Conservation (phyloP, 1,140 invertebrate species). For the Vollenhovia emeryi region DNA sequence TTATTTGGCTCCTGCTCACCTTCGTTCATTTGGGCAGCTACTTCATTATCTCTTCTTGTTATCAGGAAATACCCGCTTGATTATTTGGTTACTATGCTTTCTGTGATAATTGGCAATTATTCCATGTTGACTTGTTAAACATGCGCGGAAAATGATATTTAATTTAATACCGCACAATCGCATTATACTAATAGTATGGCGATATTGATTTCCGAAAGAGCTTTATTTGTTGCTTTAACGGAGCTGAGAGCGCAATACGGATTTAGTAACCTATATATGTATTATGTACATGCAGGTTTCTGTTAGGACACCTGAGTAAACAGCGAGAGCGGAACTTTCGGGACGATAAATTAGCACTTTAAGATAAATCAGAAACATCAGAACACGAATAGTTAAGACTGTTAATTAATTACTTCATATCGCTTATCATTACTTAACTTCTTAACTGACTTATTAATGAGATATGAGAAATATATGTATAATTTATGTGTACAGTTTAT, state of each 20-base stretch:
- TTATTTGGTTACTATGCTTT: constrained; percentile 21
- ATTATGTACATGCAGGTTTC: constrained; percentile 34
- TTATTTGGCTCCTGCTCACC: neutral
- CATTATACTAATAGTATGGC: constrained; percentile 40
- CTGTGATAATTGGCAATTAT: constrained; percentile 46
- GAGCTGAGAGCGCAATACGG: constrained; percentile 6
- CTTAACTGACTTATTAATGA: neutral
- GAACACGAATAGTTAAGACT: neutral
- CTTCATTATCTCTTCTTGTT: constrained; percentile 3
- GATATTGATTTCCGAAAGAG: constrained; percentile 56
- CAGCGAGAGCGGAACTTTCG: constrained; percentile 51
- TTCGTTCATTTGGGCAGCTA: neutral
- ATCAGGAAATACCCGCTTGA: neutral
- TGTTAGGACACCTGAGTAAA: constrained; percentile 54
- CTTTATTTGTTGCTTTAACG: constrained; percentile 54
- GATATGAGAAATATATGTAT: neutral
- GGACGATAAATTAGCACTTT: constrained; percentile 52
- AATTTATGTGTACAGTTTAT: neutral
- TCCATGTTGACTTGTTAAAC: constrained; percentile 40
- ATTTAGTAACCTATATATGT: constrained; percentile 42
- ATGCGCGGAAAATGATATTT: constrained; percentile 43
- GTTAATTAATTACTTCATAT: constrained; percentile 5
- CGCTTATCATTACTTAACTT: neutral
- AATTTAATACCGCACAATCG: constrained; percentile 50
- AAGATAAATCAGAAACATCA: constrained; percentile 34